Conservation (phyloP, 2,113 vertebrate genomes). For the Bothrops jararaca region DNA sequence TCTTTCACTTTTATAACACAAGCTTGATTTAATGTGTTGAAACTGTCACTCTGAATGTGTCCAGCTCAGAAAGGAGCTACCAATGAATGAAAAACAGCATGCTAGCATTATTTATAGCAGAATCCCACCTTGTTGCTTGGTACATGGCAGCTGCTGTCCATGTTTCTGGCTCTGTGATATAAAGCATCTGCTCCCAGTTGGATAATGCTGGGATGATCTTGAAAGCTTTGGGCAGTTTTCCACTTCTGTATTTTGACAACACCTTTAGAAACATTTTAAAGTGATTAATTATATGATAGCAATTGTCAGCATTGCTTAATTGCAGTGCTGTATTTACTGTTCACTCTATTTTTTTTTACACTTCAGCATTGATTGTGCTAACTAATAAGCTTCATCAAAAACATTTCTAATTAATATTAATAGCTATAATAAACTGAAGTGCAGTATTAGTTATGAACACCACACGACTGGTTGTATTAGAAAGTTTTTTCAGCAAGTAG, state of each 20-base stretch:
- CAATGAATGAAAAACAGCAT: background rate
- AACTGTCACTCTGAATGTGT: background rate
- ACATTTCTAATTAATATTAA: background rate
- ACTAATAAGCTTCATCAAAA: background rate
- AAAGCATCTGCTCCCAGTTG: conserved; percentile 98
- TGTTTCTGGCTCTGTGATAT: conserved; percentile 88
- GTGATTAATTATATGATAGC: accelerated
- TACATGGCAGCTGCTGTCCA: conserved; percentile 98
- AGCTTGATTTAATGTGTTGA: background rate
- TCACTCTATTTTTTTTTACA: background rate
- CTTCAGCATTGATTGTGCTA: background rate
- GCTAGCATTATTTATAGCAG: background rate
- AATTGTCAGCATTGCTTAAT: accelerated
- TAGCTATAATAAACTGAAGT: background rate
- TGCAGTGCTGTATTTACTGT: background rate
- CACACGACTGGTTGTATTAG: background rate
- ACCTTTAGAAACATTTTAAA: conserved; percentile 69
- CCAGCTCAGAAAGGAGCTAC: background rate
- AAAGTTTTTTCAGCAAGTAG: background rate
- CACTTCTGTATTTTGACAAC: conserved; percentile 90
- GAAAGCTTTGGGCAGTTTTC: conserved; percentile 95
- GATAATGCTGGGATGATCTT: conserved; percentile 94
- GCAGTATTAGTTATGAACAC: accelerated
- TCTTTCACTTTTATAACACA: background rate
- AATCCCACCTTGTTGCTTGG: conserved; percentile 88